Base-by-base conservation (phyloP, 2,113 vertebrate genomes). In the Carlito syrichta region DNA sequence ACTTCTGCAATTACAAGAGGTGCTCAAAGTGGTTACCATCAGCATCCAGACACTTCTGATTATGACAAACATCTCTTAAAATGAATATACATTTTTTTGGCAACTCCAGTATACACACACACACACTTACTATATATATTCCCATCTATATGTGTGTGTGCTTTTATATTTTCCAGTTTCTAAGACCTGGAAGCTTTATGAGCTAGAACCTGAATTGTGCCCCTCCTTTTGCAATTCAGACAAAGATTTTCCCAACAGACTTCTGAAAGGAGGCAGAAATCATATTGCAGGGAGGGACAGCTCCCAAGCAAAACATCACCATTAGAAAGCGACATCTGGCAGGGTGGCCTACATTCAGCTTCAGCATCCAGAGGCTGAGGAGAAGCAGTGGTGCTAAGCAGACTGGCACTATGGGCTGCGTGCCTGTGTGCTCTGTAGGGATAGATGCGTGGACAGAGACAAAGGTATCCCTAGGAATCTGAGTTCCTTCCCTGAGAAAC, bases 371-470 rank as follows among this genome's bases (percentile, higher is more conserved):
- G 8, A 43, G 32, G 17, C 52, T 43, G 25, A 40, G 45, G 52
- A 27, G 50, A 6, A 86, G 25, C 63, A 73, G 22, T 58, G 3
- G 5, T 25, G 86, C 54, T 35, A 50, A 48, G 35, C 9, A 38
- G 22, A 40, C 6, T 1, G 25, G 25, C 32, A 77, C 11, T 56
- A 2, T 35, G 38, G 9, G n/a, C 32, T 40, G 5, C 6, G 3
- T 2, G 27, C 22, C 2, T 38, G 0, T 10, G 19, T 1, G 22
- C 8, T 27, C 8, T 13, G 38, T 82, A 32, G 69, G 35, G 22
- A 66, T 7, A 7, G 25, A 2, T 22, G 9, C 8, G 0, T 9
- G 0, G 66, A 74, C 58, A 63, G 6, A 38, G 35, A 71, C 69
- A 63, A 38, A 78, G 78, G 16, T 25, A 14, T 54, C 25, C 54